A percentile compares a stretch with the other conserved stretches of the same genome.
Evolutionary conservation across 30 jellyfish, hydroid and myxozoan genomes (phyloP).

Genomic region (Aurelia aurita): DNA sequence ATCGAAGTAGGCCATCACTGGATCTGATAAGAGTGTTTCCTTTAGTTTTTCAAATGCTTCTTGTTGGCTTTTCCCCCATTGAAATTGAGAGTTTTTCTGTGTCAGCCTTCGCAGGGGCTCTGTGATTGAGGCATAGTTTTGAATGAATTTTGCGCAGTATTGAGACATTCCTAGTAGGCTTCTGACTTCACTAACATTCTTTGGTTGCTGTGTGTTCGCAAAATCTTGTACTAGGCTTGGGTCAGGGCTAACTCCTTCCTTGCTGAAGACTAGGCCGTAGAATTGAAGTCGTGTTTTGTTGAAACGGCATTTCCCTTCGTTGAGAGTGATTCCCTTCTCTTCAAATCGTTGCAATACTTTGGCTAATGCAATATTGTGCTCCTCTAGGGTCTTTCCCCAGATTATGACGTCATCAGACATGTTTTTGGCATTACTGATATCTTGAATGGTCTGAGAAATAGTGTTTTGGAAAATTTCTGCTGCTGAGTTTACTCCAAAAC

Average conservation of each 20-base stretch:
- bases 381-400: conserved; percentile 38
- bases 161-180: background rate
- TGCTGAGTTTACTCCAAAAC: conserved; percentile 26
- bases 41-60: conserved; percentile 43
- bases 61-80: conserved; percentile 20
- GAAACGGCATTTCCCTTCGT: background rate
- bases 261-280: too few species aligned
- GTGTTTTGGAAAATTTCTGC: conserved; percentile 34
- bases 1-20: conserved; percentile 55
- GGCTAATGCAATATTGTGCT: conserved; percentile 29
- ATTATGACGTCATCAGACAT: background rate
- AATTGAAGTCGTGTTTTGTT: too few species aligned
- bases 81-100: conserved; percentile 29
- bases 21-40: conserved; percentile 12
- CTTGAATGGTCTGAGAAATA: conserved; percentile 16
- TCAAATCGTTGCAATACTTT: conserved; percentile 32
- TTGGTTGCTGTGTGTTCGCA: too few species aligned
- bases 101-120: conserved; percentile 47
- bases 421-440: conserved; percentile 8
- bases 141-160: conserved; percentile 6
- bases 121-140: too few species aligned
- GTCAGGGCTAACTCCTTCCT: too few species aligned
- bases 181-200: too few species aligned
- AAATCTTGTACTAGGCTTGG: too few species aligned
- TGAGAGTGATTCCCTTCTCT: background rate